Conservation (phyloP, 2,888 invertebrate genomes). For the Acrobasis suavella region DNA sequence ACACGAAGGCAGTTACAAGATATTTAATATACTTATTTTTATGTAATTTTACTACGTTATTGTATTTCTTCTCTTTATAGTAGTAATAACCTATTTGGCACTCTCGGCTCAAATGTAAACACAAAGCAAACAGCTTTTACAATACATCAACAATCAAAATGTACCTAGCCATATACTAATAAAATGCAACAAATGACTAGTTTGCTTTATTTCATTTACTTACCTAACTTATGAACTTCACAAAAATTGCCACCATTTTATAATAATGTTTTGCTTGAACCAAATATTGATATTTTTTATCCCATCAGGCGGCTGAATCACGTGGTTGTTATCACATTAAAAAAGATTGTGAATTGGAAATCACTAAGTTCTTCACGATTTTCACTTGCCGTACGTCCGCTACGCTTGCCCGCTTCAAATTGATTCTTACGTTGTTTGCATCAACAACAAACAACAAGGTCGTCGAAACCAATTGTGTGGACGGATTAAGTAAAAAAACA, state of each 20-base stretch:
- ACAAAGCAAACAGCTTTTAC: neutral
- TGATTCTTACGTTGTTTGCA: conserved; percentile 13
- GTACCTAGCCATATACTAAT: too few relatives aligned
- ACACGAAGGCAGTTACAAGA: too few relatives aligned
- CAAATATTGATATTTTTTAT: neutral
- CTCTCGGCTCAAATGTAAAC: neutral
- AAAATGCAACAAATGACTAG: neutral
- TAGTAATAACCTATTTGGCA: too few relatives aligned
- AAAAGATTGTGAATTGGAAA: neutral
- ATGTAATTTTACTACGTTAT: too few relatives aligned
- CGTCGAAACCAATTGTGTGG: conserved; percentile 19
- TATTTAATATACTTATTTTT: too few relatives aligned
- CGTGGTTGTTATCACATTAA: conserved; percentile 8
- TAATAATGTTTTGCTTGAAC: neutral
- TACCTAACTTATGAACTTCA: conserved; percentile 6
- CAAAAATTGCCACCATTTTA: neutral
- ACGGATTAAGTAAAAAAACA: conserved; percentile 20
- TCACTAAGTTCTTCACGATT: neutral
- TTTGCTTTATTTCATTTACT: neutral
- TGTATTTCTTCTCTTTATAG: too few relatives aligned
- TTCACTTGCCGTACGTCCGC: conserved; percentile 16
- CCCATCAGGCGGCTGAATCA: neutral
- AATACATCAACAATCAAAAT: neutral
- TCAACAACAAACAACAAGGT: conserved; percentile 8
- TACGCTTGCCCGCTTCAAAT: conserved; percentile 13